A percentile compares a stretch with the other conserved stretches of the same genome.
These are phyloP conservation scores for Drosophila funebris DNA, from an alignment of 1,140 invertebrate genomes.

Conservation along the genomic window DNA sequence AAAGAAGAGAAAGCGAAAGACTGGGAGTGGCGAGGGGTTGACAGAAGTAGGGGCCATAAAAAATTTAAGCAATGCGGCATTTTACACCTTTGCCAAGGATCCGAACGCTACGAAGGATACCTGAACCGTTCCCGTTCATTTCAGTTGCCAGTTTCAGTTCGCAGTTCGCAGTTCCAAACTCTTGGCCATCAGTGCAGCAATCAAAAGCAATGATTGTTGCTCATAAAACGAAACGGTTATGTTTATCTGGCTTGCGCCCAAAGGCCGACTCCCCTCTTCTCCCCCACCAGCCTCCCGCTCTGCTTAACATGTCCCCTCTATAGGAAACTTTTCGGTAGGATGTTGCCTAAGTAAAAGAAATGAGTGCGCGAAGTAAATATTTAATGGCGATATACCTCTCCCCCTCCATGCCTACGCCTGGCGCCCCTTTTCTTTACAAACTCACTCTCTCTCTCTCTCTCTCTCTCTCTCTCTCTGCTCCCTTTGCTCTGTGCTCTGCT, in stretches of 20 bases:
- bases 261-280: conserved; percentile 16
- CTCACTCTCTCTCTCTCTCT: background rate
- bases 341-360: conserved; percentile 68
- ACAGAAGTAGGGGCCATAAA: conserved; percentile 58
- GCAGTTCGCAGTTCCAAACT: background rate
- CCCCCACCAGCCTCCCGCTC: background rate
- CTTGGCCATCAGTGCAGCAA: conserved; percentile 65
- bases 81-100: conserved; percentile 63
- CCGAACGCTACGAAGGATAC: background rate
- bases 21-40: background rate
- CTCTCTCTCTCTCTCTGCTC: background rate
- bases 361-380: conserved; percentile 74
- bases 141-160: background rate
- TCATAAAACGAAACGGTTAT: conserved; percentile 80
- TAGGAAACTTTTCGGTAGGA: background rate
- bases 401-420: background rate
- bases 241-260: conserved; percentile 75
- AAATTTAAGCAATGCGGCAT: conserved; percentile 77
- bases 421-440: background rate
- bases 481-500: no score
- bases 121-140: background rate
- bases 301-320: background rate
- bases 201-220: conserved; percentile 82
- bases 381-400: conserved; percentile 55
- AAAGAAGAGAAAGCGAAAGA: background rate